Conservation (phyloP, 2,113 vertebrate genomes). For the Pseudorasbora parva region DNA sequence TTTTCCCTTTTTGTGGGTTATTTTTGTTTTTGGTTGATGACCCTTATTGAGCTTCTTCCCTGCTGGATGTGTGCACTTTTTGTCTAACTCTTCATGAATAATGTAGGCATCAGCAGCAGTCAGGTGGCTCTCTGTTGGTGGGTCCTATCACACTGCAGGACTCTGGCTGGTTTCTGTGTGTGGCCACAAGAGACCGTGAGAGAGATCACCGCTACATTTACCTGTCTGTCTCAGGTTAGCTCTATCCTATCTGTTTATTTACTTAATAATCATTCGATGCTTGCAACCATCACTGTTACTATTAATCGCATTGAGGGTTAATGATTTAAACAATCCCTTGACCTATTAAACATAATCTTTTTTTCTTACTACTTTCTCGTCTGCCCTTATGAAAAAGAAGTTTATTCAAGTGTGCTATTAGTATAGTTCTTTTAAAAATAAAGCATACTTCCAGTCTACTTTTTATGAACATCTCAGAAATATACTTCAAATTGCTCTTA, state of each 20-base stretch:
- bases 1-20: too few relatives aligned
- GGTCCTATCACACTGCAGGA: slow-evolving; percentile 77
- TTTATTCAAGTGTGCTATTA: too few relatives aligned
- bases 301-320: background rate
- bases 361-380: too few relatives aligned
- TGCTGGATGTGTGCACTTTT: too few relatives aligned
- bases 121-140: slow-evolving; percentile 85
- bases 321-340: background rate
- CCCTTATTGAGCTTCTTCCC: too few relatives aligned
- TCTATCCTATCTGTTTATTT: background rate
- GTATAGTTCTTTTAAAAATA: too few relatives aligned
- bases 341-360: background rate
- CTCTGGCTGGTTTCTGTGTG: slow-evolving; percentile 83
- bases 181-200: slow-evolving; percentile 71
- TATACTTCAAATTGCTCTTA: too few relatives aligned
- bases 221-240: slow-evolving; percentile 83
- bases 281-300: background rate
- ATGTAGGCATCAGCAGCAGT: slow-evolving; percentile 83
- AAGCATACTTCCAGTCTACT: too few relatives aligned
- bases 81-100: background rate
- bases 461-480: too few relatives aligned
- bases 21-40: too few relatives aligned
- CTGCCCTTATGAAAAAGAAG: too few relatives aligned
- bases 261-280: background rate
- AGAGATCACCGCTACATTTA: slow-evolving; percentile 79